phyloP scores from a whole-genome alignment of 1,140 invertebrate species.

The Tetragonula clypearis region DNA sequence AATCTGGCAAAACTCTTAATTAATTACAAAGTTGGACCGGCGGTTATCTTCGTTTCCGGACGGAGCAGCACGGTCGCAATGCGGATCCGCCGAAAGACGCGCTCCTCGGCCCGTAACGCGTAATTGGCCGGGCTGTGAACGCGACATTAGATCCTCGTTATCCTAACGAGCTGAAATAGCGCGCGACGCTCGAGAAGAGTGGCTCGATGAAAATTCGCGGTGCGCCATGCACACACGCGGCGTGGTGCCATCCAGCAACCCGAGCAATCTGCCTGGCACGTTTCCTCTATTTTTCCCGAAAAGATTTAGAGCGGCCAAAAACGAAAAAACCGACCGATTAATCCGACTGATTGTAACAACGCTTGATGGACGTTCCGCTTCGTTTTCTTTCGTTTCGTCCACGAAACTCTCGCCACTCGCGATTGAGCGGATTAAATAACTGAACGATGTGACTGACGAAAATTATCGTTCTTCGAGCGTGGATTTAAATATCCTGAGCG shows the following conservation, averaged over 20 bases:
- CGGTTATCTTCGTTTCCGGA: slow-evolving; percentile 39
- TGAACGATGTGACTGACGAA: neutral
- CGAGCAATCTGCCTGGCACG: slow-evolving; percentile 22
- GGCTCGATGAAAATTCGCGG: slow-evolving; percentile 58
- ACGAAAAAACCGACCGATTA: slow-evolving; percentile 14
- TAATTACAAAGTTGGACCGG: slow-evolving; percentile 16
- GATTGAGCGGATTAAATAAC: neutral
- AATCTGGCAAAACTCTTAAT: slow-evolving; percentile 1
- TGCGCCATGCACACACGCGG: neutral
- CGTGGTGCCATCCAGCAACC: neutral
- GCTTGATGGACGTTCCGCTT: slow-evolving; percentile 27
- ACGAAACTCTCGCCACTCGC: neutral
- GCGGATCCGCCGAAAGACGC: slow-evolving; percentile 68
- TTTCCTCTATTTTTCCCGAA: slow-evolving; percentile 55
- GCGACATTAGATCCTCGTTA: slow-evolving; percentile 81
- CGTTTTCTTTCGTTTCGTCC: slow-evolving; percentile 5
- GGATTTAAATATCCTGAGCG: too few relatives aligned
- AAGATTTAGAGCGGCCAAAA: slow-evolving; percentile 35
- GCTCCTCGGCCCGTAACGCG: slow-evolving; percentile 64
- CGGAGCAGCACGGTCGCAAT: slow-evolving; percentile 10
- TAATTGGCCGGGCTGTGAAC: slow-evolving; percentile 78
- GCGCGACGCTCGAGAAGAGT: slow-evolving; percentile 44
- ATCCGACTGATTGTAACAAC: slow-evolving; percentile 12
- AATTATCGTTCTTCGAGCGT: neutral
- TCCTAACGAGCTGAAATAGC: slow-evolving; percentile 80